Base-by-base conservation (phyloP, 1,140 invertebrate genomes). In the Meloidogyne hapla region DNA sequence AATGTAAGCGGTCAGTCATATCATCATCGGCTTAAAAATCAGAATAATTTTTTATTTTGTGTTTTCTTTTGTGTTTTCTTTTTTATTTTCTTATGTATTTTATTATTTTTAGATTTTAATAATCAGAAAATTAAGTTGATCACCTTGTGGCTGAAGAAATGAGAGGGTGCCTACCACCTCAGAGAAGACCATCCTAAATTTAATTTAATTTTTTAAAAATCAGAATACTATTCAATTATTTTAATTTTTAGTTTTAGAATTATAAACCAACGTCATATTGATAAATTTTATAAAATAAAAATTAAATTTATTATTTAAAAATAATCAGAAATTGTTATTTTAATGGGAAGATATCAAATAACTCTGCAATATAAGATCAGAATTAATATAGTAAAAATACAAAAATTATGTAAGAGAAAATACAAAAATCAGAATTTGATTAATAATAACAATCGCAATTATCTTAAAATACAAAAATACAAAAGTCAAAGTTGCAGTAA, bases 151-250 rank as follows among this genome's bases (percentile, higher is more conserved):
- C 74, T 82, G 86, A 9, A 86, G 78, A 69, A 86, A 85, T 21
- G 83, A 85, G 15, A 86, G 75, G 2, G 85, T 86, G 48, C 85
- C 85, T 13, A 87, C 85, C 23, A 86, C 83, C 74, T 86, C 85
- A 62, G 85, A 80, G 67, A 86, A 86, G 12, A 86, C 85, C 85
- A 86, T 86, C n/a, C 77, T 78, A 63, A 80, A 78, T 21, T n/a
- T 42, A 21, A n/a, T 18, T 3, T 18, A n/a, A 21, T n/a, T 56
- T n/a, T 15, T 56, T 33, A 33, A 33, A 33, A 33, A 33, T 33
- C 33, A 33, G 33, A 33, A 33, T 33, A 33, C n/a, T n/a, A n/a
- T n/a, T n/a, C n/a, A n/a, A n/a, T n/a, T n/a, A n/a, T n/a, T n/a
- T 33, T 33, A 6, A 33, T 33, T 33, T 33, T 33, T 33, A 33